Percentiles rank a stretch among this genome's conserved stretches.
Evolutionary conservation across 37 sponge, comb jelly and placozoan species (phyloP).

Genomic region (Beroe forskalii): DNA sequence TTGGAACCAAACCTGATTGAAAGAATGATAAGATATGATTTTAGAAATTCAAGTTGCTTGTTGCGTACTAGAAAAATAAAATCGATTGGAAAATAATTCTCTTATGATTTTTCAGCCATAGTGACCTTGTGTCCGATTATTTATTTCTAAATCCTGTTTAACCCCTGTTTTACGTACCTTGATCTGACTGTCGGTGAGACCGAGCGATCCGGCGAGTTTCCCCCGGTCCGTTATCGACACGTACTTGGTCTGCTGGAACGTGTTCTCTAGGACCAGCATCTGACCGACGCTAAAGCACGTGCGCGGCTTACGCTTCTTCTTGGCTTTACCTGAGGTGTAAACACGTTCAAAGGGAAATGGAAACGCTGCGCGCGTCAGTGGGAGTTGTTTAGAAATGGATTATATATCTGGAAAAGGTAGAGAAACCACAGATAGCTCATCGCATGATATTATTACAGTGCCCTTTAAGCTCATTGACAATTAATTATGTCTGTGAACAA

Average conservation of each 20-base stretch:
- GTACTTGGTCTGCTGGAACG: conserved; percentile 49
- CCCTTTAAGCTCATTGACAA: no score
- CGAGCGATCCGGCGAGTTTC: conserved; percentile 23
- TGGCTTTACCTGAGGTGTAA: conserved; percentile 20
- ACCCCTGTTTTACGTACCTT: conserved; percentile 24
- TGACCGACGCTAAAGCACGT: conserved; percentile 44
- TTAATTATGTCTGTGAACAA: no score
- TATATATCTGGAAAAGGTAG: no score
- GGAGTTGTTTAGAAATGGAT: not conserved
- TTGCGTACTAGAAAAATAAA: no score
- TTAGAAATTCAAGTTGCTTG: no score
- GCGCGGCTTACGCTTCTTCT: conserved; percentile 39
- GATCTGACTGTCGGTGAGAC: conserved; percentile 33
- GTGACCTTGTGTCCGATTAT: no score
- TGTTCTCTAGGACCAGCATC: conserved; percentile 28
- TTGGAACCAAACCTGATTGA: conserved; percentile 53
- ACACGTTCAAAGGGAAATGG: not conserved
- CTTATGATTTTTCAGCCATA: no score
- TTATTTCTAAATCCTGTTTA: no score
- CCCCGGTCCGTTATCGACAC: conserved; percentile 38
- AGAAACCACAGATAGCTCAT: no score
- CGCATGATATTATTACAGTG: no score
- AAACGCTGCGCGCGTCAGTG: not conserved
- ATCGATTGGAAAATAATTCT: no score
- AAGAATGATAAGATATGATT: no score